Evolutionary conservation across 2,797 vertebrate species (phyloP).

Genomic region (Hybognathus amarus): DNA sequence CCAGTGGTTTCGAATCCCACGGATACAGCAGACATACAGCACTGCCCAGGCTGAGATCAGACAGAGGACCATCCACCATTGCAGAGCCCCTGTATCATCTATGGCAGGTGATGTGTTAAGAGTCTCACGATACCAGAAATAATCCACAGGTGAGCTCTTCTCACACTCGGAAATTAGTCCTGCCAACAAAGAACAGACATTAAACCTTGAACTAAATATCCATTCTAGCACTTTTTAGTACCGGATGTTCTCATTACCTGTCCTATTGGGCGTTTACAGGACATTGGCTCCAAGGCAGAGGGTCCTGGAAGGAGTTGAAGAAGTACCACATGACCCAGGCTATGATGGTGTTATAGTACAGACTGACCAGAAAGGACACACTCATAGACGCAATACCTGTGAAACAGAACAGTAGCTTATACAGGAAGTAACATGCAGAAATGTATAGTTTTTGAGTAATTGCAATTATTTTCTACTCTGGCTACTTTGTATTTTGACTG

Average conservation of each 20-base stretch:
- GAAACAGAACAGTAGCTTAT: not conserved
- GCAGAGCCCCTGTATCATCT: constrained; percentile 77
- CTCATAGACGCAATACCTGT: constrained; percentile 88
- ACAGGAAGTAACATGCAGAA: not conserved
- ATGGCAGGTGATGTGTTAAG: constrained; percentile 84
- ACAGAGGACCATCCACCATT: constrained; percentile 87
- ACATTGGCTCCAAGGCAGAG: constrained; percentile 86
- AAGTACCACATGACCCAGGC: constrained; percentile 94
- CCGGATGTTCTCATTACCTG: constrained; percentile 73
- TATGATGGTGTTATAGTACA: constrained; percentile 93
- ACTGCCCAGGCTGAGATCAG: constrained; percentile 84
- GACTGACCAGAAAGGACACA: constrained; percentile 84
- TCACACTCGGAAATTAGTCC: constrained; percentile 80
- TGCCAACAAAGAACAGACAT: constrained; percentile 58
- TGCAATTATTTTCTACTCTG: too few relatives aligned
- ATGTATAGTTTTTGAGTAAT: too few relatives aligned
- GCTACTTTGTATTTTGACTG: too few relatives aligned
- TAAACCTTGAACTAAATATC: not conserved
- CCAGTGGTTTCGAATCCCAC: constrained; percentile 93
- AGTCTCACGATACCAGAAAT: constrained; percentile 92
- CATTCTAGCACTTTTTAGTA: not conserved
- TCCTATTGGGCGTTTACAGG: constrained; percentile 77
- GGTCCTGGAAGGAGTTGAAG: constrained; percentile 93
- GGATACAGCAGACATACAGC: constrained; percentile 86
- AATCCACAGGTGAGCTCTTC: constrained; percentile 87